Conservation (phyloP, 2,888 invertebrate genomes). For the Scaptodrosophila latifasciaeformis region DNA sequence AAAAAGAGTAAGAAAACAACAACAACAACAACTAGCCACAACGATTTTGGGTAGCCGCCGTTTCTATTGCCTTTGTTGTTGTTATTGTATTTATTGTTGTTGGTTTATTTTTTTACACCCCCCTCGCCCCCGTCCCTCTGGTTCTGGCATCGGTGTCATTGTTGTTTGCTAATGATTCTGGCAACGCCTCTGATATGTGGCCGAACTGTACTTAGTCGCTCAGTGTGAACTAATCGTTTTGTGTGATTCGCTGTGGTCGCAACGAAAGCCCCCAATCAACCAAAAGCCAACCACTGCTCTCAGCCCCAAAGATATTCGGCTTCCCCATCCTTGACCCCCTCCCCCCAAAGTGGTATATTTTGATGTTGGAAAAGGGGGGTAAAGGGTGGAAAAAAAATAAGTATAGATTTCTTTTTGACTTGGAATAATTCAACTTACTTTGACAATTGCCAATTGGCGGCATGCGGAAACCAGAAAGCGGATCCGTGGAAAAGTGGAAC, state of each 20-base stretch:
- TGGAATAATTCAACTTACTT: slow-evolving; percentile 81
- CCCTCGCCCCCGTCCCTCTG: no score
- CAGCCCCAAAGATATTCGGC: background rate
- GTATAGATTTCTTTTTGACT: background rate
- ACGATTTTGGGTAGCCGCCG: slow-evolving; percentile 35
- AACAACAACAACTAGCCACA: slow-evolving; percentile 8
- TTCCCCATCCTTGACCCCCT: no score
- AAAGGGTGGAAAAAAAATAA: no score
- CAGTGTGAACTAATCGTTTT: slow-evolving; percentile 44
- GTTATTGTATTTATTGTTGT: slow-evolving; percentile 18
- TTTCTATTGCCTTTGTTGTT: slow-evolving; percentile 35
- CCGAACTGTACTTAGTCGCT: background rate
- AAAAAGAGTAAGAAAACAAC: background rate
- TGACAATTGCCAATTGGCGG: slow-evolving; percentile 93
- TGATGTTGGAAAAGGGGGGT: no score
- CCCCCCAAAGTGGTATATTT: no score
- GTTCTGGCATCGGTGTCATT: slow-evolving; percentile 30
- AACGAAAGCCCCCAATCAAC: slow-evolving; percentile 37
- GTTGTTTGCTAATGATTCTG: no score
- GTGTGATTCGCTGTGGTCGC: slow-evolving; percentile 56
- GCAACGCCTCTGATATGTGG: no score
- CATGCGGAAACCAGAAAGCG: slow-evolving; percentile 90
- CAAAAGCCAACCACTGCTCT: slow-evolving; percentile 21
- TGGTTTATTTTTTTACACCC: slow-evolving; percentile 6
- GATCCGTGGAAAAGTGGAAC: slow-evolving; percentile 91